phyloP scores from a whole-genome alignment of 2,888 invertebrate species.

The Tenthredo amoena region DNA sequence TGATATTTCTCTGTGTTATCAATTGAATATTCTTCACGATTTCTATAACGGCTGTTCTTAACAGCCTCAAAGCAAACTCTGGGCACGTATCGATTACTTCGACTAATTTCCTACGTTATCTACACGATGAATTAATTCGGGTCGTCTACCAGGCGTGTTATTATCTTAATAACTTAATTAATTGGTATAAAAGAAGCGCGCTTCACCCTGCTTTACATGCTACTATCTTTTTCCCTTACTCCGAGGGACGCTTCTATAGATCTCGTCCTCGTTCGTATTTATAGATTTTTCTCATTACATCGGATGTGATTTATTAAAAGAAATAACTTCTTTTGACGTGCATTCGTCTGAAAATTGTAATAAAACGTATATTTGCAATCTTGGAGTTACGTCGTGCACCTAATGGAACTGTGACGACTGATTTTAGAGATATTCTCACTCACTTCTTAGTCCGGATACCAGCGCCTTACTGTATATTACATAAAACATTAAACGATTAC shows the following conservation, averaged over 20 bases:
- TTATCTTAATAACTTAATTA: constrained; percentile 39
- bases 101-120: not conserved
- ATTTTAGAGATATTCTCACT: not conserved
- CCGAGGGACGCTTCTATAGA: not conserved
- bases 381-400: not conserved
- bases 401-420: not conserved
- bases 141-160: not conserved
- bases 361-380: not conserved
- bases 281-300: not conserved
- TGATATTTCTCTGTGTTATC: not conserved
- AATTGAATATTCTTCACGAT: not conserved
- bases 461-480: too few species aligned
- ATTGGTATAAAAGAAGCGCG: constrained; percentile 14
- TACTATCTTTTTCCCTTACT: not conserved
- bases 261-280: not conserved
- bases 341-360: not conserved
- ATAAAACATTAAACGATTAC: not conserved
- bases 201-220: not conserved
- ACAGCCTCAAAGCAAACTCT: not conserved
- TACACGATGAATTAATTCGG: constrained; percentile 18
- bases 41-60: not conserved
- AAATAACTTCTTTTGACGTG: not conserved
- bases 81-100: not conserved
- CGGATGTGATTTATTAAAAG: not conserved
- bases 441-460: too few species aligned